Evolutionary conservation across 2,888 invertebrate genomes (phyloP), one percentile per base, ranked within the genome.

Genomic region (Chalcis sispes): DNA sequence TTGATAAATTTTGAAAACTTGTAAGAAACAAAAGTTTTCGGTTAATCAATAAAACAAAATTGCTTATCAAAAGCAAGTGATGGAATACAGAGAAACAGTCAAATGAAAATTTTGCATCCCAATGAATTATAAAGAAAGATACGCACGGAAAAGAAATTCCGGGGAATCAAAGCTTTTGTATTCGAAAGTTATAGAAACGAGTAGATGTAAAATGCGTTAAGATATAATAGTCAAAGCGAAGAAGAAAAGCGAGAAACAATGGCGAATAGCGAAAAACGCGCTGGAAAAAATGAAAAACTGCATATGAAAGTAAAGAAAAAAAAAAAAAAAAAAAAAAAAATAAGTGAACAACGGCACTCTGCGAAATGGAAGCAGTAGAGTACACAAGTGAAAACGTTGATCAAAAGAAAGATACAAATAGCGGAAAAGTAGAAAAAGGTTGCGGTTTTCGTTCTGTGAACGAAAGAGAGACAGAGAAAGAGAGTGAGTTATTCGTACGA

Each of bases 351-450:
- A 64, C 46, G 32, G 36, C 36, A 29, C 18, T 20, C 46, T 59
- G 29, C 42, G 13, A 54, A 52, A 32, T 54, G 36, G 32, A 61
- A 62, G 52, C 29, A 29, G 10, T 25, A 46, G 42, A 25, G 48
- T 40, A 23, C 50, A 50, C 70, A 70, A 69, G 70, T 46, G 56
- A 75, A 80, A 81, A 75, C 78, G 75, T 80, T 77, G 78, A 77
- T 79, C 73, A 79, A 54, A 71, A 62, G 72, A 75, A 66, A 66
- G 72, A 54, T 56, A 71, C 56, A 42, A 27, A 42, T 13, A 20
- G 61, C 18, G 42, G 13, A 8, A 48, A 52, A 58, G 46, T 13
- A 36, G 10, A 50, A 42, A 54, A 42, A 42, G 73, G 59, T 27
- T 52, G 75, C 13, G 74, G 10, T 36, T 7, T 36, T 7, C 5